A percentile compares a stretch with the other conserved stretches of the same genome.
Evolutionary conservation across 1,140 invertebrate species (phyloP).

Genomic region (Drosophila hydei): DNA sequence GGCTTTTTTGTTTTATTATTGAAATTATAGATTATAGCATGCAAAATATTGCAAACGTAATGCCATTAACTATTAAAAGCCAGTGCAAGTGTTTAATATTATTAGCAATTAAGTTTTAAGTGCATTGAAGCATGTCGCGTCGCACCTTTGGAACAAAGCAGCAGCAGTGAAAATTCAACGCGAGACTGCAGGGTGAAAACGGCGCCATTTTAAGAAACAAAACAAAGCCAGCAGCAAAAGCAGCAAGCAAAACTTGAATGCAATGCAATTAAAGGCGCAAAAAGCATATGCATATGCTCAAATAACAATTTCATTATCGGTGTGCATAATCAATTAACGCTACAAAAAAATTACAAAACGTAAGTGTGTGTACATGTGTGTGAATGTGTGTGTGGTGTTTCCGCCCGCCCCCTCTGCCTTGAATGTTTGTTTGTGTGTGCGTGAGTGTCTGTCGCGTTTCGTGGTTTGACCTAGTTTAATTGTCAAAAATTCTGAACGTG

Average conservation of each 20-base stretch:
- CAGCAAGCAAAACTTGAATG: conserved; percentile 62
- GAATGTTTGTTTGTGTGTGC: conserved; percentile 8
- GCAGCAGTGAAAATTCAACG: conserved; percentile 61
- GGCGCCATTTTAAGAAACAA: conserved; percentile 83
- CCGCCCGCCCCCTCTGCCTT: conserved; percentile 9
- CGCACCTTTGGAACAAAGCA: conserved; percentile 67
- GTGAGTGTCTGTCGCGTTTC: conserved; percentile 31
- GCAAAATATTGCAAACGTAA: conserved; percentile 29
- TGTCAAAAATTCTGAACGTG: conserved; percentile 55
- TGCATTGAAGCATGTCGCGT: conserved; percentile 53
- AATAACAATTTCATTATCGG: conserved; percentile 39
- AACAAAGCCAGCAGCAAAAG: conserved; percentile 66
- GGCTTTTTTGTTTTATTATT: conserved; percentile 63
- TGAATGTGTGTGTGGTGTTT: conserved; percentile 21
- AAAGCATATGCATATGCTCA: conserved; percentile 43
- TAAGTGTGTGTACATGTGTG: conserved; percentile 57
- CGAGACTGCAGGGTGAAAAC: conserved; percentile 69
- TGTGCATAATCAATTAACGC: conserved; percentile 48
- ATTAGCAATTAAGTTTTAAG: conserved; percentile 21
- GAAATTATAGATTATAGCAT: conserved; percentile 30
- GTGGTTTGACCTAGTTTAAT: conserved; percentile 73
- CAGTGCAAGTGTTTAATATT: conserved; percentile 25
- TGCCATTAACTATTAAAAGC: conserved; percentile 34
- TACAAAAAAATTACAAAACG: conserved; percentile 57
- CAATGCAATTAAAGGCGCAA: conserved; percentile 61